Conservation (phyloP, 1,140 invertebrate genomes). For the Odontomachus brunneus region DNA sequence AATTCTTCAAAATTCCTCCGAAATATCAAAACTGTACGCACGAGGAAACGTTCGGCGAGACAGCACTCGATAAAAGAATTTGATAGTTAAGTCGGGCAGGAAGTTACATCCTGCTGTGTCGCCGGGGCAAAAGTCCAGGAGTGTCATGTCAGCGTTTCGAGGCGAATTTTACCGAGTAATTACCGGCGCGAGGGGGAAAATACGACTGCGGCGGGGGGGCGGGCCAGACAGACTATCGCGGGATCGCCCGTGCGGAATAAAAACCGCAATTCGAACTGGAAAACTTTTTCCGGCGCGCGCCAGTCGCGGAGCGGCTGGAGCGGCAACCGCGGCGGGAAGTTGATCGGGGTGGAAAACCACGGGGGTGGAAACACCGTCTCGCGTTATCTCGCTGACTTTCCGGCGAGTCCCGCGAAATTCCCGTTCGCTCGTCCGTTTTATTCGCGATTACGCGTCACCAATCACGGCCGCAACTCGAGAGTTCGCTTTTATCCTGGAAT, state of each 20-base stretch:
- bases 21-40: background rate
- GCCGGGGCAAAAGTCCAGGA: conserved; percentile 39
- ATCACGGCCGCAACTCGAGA: background rate
- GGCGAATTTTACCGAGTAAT: conserved; percentile 55
- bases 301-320: background rate
- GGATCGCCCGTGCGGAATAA: conserved; percentile 54
- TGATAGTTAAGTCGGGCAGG: conserved; percentile 17
- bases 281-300: conserved; percentile 53
- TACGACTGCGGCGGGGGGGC: conserved; percentile 29
- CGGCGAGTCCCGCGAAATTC: conserved; percentile 21
- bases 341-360: conserved; percentile 17
- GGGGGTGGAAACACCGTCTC: background rate
- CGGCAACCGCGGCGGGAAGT: conserved; percentile 18
- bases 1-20: too few relatives aligned
- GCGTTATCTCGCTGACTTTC: conserved; percentile 51
- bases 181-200: conserved; percentile 25
- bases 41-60: background rate
- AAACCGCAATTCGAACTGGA: conserved; percentile 62
- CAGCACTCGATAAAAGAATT: conserved; percentile 23
- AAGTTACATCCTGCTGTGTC: conserved; percentile 1
- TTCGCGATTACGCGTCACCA: conserved; percentile 45
- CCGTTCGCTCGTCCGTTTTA: conserved; percentile 50
- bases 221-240: conserved; percentile 39
- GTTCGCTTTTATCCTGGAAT: background rate
- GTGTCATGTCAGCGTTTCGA: conserved; percentile 49